phyloP scores from a whole-genome alignment of 1,140 invertebrate species.

The Odontomachus brunneus region DNA sequence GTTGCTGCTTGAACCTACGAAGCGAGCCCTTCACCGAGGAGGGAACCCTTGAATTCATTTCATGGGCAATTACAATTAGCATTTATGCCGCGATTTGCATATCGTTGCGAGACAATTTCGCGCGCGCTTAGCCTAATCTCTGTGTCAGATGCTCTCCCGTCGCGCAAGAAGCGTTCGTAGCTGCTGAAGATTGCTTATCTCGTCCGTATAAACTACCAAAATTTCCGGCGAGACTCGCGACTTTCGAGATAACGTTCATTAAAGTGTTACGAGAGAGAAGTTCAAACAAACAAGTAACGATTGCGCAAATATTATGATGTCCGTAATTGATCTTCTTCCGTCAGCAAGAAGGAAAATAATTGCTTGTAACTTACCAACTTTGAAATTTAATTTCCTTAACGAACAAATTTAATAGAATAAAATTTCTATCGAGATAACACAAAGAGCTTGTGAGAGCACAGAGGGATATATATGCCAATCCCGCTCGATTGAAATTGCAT shows the following conservation, averaged over 20 bases:
- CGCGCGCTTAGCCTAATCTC: slow-evolving; percentile 74
- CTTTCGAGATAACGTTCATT: slow-evolving; percentile 7
- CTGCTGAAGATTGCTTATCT: slow-evolving; percentile 64
- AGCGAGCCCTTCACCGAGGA: slow-evolving; percentile 54
- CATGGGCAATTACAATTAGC: slow-evolving; percentile 77
- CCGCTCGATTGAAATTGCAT: slow-evolving; percentile 21
- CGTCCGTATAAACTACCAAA: slow-evolving; percentile 41
- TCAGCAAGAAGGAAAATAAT: too few relatives aligned
- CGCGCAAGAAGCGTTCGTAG: slow-evolving; percentile 41
- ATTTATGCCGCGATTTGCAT: slow-evolving; percentile 78
- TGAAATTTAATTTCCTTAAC: neutral
- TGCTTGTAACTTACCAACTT: neutral
- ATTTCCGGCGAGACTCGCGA: slow-evolving; percentile 9
- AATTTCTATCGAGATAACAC: neutral
- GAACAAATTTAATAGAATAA: neutral
- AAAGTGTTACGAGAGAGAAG: neutral
- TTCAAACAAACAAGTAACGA: too few relatives aligned
- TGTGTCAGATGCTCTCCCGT: slow-evolving; percentile 64
- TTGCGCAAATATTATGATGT: neutral
- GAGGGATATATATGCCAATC: neutral
- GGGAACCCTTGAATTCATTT: slow-evolving; percentile 75
- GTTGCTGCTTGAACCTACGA: slow-evolving; percentile 54
- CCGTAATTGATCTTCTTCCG: neutral
- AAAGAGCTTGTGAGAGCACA: too few relatives aligned
- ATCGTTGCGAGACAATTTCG: slow-evolving; percentile 74